Percentiles rank a stretch among this genome's conserved stretches.
phyloP scores from a whole-genome alignment of 2,113 vertebrate genomes.

The Stomatorhinus ivindoensis region DNA sequence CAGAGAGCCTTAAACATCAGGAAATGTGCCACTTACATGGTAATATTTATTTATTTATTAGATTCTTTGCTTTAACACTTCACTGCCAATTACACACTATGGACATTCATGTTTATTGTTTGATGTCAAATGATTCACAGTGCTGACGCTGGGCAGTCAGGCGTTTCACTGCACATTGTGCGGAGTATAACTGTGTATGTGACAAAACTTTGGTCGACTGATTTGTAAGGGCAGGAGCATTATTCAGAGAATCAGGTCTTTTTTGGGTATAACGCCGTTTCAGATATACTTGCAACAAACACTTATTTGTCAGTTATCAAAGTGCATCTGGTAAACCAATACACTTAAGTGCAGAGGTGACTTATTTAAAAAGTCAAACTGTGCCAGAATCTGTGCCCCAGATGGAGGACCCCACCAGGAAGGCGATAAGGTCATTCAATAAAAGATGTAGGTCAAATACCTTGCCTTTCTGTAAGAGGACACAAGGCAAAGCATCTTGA shows the following conservation, averaged over 20 bases:
- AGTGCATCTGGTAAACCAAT: neutral
- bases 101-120: neutral
- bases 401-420: neutral
- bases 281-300: neutral
- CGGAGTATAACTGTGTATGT: neutral
- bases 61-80: neutral
- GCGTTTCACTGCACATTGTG: neutral
- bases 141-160: neutral
- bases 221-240: neutral
- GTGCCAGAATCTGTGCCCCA: neutral
- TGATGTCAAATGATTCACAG: neutral
- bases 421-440: neutral
- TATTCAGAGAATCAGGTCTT: neutral
- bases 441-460: neutral
- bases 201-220: neutral
- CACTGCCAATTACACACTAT: neutral
- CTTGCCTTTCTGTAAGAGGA: conserved; percentile 28
- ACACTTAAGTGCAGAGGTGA: neutral
- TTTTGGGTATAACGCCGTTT: neutral
- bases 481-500: conserved; percentile 20
- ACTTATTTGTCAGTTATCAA: neutral
- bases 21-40: conserved; percentile 25
- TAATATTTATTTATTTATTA: neutral
- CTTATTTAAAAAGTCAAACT: neutral
- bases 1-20: conserved; percentile 31